These are phyloP conservation scores for Eilema griseolum DNA, from an alignment of 2,888 invertebrate species.

Conservation along the genomic window DNA sequence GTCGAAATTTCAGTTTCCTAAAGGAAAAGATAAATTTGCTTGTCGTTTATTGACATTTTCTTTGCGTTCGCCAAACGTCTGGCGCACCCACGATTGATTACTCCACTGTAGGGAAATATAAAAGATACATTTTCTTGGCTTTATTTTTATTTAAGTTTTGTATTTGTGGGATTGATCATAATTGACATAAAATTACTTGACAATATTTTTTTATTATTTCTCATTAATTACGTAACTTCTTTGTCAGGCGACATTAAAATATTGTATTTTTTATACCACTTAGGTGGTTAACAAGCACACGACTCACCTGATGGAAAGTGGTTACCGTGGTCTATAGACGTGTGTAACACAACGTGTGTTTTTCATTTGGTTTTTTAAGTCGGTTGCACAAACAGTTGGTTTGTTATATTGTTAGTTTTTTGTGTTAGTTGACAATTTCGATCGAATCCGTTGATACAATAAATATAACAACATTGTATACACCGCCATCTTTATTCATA, in stretches of 20 bases:
- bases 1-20: conserved; percentile 78
- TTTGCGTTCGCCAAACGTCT: conserved; percentile 56
- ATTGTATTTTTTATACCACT: too few species aligned
- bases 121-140: conserved; percentile 39
- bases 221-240: not conserved
- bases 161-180: conserved; percentile 19
- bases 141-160: conserved; percentile 10
- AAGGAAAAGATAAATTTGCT: conserved; percentile 74
- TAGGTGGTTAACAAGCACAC: too few species aligned
- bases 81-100: conserved; percentile 67
- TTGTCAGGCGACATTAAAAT: too few species aligned
- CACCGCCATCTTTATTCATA: too few species aligned
- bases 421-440: not conserved
- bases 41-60: conserved; percentile 70
- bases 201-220: conserved; percentile 13
- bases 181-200: conserved; percentile 8
- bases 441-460: too few species aligned
- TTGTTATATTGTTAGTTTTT: not conserved
- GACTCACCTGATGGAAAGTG: too few species aligned
- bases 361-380: too few species aligned
- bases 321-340: too few species aligned
- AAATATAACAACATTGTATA: too few species aligned
- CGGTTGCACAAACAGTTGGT: not conserved
- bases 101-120: conserved; percentile 60
- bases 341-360: too few species aligned